Conservation (phyloP, 2,888 invertebrate genomes). For the Sinopyrophorus schimmeli region DNA sequence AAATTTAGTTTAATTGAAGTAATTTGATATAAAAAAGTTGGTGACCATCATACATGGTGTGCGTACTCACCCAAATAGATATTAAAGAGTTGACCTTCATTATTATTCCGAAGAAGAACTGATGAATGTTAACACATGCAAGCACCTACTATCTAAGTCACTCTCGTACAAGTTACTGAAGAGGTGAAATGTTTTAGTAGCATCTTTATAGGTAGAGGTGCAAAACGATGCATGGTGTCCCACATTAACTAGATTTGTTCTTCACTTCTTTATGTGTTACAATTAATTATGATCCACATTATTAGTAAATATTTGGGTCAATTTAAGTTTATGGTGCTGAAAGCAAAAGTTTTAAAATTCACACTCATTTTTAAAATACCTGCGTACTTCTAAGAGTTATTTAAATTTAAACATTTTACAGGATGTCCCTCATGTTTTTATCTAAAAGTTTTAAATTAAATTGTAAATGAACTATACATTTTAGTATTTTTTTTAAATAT, state of each 20-base stretch:
- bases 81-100: conserved; percentile 3
- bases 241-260: conserved; percentile 16
- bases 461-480: too few species aligned
- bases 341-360: too few species aligned
- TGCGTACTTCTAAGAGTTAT: too few species aligned
- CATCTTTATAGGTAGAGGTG: conserved; percentile 29
- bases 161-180: conserved; percentile 21
- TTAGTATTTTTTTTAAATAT: too few species aligned
- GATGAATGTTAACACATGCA: conserved; percentile 7
- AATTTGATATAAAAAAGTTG: not conserved
- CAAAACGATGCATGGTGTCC: conserved; percentile 25
- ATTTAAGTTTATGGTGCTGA: too few species aligned
- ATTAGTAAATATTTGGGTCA: too few species aligned
- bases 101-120: not conserved
- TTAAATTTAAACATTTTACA: too few species aligned
- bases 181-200: conserved; percentile 29
- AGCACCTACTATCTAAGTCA: conserved; percentile 8
- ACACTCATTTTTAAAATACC: too few species aligned
- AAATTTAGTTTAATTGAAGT: too few species aligned
- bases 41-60: not conserved
- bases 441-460: too few species aligned
- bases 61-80: conserved; percentile 15
- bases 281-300: conserved; percentile 1
- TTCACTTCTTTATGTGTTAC: conserved; percentile 11
- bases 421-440: too few species aligned